Conservation (phyloP, 2,113 vertebrate genomes). For the Rhagologus leucostigma region DNA sequence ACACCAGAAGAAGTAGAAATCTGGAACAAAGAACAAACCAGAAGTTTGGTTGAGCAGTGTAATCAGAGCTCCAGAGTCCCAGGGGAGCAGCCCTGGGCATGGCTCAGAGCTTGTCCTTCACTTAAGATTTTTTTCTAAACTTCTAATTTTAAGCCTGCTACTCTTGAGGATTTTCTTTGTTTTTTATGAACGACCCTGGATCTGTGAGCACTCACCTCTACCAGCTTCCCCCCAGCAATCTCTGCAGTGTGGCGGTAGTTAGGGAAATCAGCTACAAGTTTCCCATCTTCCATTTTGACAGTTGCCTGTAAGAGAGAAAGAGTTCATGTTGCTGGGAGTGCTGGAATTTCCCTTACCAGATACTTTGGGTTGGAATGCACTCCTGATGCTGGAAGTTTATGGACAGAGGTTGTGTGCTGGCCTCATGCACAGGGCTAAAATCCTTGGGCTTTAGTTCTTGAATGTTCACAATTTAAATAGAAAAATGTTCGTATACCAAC, state of each 20-base stretch:
- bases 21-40: slow-evolving; percentile 62
- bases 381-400: neutral
- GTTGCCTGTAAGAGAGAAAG: slow-evolving; percentile 67
- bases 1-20: slow-evolving; percentile 62
- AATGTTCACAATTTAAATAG: neutral
- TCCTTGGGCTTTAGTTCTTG: neutral
- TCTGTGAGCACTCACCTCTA: slow-evolving; percentile 77
- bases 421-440: neutral
- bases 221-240: slow-evolving; percentile 77
- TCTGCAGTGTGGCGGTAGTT: slow-evolving; percentile 81
- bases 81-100: neutral
- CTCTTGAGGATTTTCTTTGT: neutral
- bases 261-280: slow-evolving; percentile 77
- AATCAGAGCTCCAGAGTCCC: neutral
- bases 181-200: neutral
- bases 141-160: neutral
- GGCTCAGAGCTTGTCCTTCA: neutral
- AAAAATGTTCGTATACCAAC: neutral
- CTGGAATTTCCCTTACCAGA: neutral
- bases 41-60: neutral
- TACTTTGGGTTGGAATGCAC: no score
- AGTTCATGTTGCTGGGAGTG: neutral
- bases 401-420: neutral
- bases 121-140: neutral
- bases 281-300: slow-evolving; percentile 75